phyloP scores from a whole-genome alignment of 1,140 invertebrate species.

The Phocides pigmalion region DNA sequence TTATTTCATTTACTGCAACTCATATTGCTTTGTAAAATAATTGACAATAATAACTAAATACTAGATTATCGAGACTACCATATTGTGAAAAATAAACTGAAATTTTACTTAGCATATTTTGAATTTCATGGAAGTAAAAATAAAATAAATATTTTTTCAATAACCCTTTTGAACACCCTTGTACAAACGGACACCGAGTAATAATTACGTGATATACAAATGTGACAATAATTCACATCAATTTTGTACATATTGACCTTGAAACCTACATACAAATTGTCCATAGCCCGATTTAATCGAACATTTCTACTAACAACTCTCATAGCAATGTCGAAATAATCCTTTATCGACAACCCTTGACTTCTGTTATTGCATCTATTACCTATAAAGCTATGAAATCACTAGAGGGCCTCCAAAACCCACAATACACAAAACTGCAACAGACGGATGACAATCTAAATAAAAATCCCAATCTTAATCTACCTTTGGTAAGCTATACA shows the following conservation, averaged over 20 bases:
- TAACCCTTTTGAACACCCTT: neutral
- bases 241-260: constrained; percentile 42
- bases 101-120: no score
- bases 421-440: neutral
- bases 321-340: constrained; percentile 28
- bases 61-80: no score
- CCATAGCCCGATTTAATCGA: constrained; percentile 68
- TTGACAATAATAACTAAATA: no score
- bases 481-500: constrained; percentile 14
- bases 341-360: constrained; percentile 35
- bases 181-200: neutral
- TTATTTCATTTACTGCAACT: no score
- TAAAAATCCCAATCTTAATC: constrained; percentile 1
- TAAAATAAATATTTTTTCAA: no score
- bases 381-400: constrained; percentile 41
- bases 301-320: constrained; percentile 58
- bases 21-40: no score
- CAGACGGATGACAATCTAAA: neutral
- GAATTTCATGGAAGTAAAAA: no score
- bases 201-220: constrained; percentile 1
- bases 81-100: no score
- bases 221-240: constrained; percentile 23
- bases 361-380: constrained; percentile 45
- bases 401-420: constrained; percentile 30
- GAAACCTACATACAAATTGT: constrained; percentile 35